Percentiles rank a stretch among this genome's conserved stretches.
Conservation (phyloP, 2,888 invertebrate species). For the Acholoe squamosa region DNA sequence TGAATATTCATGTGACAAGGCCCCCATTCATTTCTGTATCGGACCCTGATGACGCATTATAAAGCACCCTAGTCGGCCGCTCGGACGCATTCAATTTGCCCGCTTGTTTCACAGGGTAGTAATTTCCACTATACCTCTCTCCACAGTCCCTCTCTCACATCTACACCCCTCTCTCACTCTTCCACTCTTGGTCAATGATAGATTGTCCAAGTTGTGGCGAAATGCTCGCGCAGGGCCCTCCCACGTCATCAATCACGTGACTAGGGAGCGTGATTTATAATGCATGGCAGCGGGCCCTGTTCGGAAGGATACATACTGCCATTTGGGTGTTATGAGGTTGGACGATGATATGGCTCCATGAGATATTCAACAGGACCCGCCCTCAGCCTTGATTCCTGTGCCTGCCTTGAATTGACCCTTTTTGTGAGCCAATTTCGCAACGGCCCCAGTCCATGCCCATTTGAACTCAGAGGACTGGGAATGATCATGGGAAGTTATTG, state of each 20-base stretch:
- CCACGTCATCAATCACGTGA: slow-evolving; percentile 56
- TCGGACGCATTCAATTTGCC: slow-evolving; percentile 28
- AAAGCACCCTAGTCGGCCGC: neutral
- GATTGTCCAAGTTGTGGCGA: slow-evolving; percentile 45
- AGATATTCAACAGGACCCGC: slow-evolving; percentile 15
- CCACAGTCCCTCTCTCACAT: neutral
- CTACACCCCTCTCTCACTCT: neutral
- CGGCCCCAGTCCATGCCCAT: too few species aligned
- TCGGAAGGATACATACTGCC: slow-evolving; percentile 34
- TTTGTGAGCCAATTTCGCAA: too few species aligned
- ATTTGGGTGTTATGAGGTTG: slow-evolving; percentile 28
- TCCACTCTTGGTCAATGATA: neutral
- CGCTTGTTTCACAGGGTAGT: slow-evolving; percentile 37
- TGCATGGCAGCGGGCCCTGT: slow-evolving; percentile 16
- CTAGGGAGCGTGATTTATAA: slow-evolving; percentile 53
- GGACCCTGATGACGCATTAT: slow-evolving; percentile 28
- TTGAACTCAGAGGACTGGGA: too few species aligned
- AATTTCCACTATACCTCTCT: neutral
- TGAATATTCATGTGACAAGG: slow-evolving; percentile 15
- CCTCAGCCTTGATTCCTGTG: too few species aligned
- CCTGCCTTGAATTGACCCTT: too few species aligned
- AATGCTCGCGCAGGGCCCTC: neutral
- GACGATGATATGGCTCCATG: neutral
- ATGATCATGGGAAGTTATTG: too few species aligned
- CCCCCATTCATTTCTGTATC: slow-evolving; percentile 11